Evolutionary conservation across 2,888 invertebrate genomes (phyloP).

Genomic region (Dryadula phaetusa): DNA sequence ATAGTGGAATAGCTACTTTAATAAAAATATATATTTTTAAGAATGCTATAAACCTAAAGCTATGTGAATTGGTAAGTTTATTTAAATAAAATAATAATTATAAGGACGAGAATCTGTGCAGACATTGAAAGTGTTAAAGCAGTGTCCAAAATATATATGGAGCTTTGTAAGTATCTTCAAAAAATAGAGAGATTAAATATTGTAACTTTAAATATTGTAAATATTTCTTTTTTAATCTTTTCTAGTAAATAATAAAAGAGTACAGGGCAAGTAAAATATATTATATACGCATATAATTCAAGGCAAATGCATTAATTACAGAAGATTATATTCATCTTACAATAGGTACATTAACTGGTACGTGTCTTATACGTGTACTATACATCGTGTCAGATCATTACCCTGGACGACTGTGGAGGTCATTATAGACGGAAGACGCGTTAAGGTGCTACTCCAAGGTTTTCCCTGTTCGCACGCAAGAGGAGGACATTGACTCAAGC

Average conservation of each 20-base stretch:
- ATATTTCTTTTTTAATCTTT: neutral
- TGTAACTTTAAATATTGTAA: neutral
- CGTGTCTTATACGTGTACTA: conserved; percentile 47
- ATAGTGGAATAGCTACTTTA: conserved; percentile 58
- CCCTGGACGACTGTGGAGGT: conserved; percentile 63
- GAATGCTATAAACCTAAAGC: neutral
- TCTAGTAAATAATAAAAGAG: neutral
- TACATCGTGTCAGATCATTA: conserved; percentile 61
- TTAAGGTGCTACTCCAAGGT: conserved; percentile 73
- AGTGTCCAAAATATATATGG: neutral
- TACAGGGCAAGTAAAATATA: neutral
- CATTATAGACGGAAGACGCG: conserved; percentile 63
- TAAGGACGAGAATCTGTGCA: neutral
- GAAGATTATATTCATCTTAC: conserved; percentile 39
- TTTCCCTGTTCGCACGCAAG: conserved; percentile 74
- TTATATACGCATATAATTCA: conserved; percentile 1
- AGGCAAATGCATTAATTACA: conserved; percentile 27
- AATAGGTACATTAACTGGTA: conserved; percentile 48
- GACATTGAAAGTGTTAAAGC: neutral
- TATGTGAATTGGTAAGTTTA: neutral
- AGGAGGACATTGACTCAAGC: conserved; percentile 84
- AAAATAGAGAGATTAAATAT: neutral
- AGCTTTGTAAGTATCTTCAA: neutral
- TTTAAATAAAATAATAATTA: neutral
- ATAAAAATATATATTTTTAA: conserved; percentile 32